These are phyloP conservation scores for Bombus sibiricus DNA, from an alignment of 1,140 invertebrate species.

Conservation along the genomic window DNA sequence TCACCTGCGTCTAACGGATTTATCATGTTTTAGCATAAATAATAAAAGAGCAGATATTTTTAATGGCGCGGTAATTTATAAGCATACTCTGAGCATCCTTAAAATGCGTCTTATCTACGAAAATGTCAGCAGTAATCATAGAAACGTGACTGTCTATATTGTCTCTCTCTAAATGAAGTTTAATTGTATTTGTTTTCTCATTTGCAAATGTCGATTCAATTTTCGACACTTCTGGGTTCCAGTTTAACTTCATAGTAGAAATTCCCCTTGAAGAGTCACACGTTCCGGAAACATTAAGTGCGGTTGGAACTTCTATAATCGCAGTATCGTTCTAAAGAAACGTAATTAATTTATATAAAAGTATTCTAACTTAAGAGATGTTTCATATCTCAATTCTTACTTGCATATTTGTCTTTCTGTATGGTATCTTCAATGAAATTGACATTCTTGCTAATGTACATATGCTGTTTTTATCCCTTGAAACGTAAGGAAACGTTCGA, in stretches of 20 bases:
- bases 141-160: not conserved
- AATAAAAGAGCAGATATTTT: not conserved
- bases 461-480: rapidly evolving
- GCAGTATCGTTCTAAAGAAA: not conserved
- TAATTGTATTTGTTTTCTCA: not conserved
- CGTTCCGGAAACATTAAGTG: not conserved
- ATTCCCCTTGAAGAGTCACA: too few relatives aligned
- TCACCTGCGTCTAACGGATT: not conserved
- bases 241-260: rapidly evolving
- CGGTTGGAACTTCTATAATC: not conserved
- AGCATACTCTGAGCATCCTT: conserved; percentile 35
- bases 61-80: not conserved
- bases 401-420: not conserved
- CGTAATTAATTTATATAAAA: too few relatives aligned
- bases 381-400: not conserved
- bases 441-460: not conserved
- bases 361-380: too few relatives aligned
- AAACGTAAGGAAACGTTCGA: not conserved
- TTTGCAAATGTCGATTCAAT: not conserved
- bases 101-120: conserved; percentile 35
- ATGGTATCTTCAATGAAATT: not conserved
- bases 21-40: not conserved
- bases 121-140: conserved; percentile 4
- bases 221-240: not conserved
- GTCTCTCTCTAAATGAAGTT: rapidly evolving